Base-by-base conservation (phyloP, 2,113 vertebrate genomes). In the Nesoenas mayeri region DNA sequence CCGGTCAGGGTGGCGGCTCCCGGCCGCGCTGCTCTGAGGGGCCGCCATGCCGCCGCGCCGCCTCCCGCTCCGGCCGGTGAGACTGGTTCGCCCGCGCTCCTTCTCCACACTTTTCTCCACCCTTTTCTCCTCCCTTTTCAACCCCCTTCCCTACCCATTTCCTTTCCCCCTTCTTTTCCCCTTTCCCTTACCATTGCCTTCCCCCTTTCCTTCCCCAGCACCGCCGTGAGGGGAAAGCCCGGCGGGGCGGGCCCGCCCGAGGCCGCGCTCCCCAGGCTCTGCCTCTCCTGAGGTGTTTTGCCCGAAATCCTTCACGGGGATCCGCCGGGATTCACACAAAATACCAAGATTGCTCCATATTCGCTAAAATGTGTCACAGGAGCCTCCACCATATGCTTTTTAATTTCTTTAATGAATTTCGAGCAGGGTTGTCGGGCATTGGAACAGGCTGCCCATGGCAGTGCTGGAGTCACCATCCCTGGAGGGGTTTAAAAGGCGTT, bases 321-420 rank as follows among this genome's bases (percentile, higher is more conserved):
- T 38, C 18, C 7, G 9, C 8, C 18, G 40, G 28, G 2, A 13
- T 50, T 25, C 2, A 0, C 26, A 0, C n/a, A 0, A 2, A 8
- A 6, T 3, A 4, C 24, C 4, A 5, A 3, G 14, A 0, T 10
- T 0, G 13, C 15, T 50, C 36, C 2, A 0, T 3, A 2, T 2
- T 25, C 4, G 2, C n/a, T 29, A 44, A 44, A 42, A 44, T 8
- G 42, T 44, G 42, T 44, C 42, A 44, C 42, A 44, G 42, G 42
- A 34, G 47, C 57, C 34, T 40, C 11, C 1, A 19, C 9, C 12
- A 0, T 31, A 3, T 44, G 5, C 31, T 15, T 56, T 12, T 16
- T 71, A 5, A 15, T 66, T 26, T 26, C 58, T 60, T 18, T n/a
- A 17, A 6, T 1, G 32, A 17, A 1, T 47, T 56, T 21, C 38